Base-by-base conservation (phyloP, 2,113 vertebrate genomes). In the Ptilorrhoa leucosticta region DNA sequence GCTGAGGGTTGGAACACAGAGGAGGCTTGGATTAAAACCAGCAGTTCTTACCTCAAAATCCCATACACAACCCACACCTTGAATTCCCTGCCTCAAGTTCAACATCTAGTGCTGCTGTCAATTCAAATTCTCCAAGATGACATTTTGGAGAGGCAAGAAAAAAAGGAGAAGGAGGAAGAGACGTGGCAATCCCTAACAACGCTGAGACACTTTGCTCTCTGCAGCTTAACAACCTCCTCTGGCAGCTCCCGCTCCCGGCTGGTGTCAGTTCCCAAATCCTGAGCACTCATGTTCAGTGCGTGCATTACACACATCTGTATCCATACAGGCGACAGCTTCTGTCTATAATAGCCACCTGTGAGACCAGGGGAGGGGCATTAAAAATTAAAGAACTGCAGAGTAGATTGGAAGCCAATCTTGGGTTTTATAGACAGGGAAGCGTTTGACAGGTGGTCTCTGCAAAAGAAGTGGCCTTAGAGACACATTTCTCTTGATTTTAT, bases 401-500 rank as follows among this genome's bases (percentile, higher is more conserved):
- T 93, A 96, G 33, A 93, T 86, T 85, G 82, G 96, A 97, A 97
- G 94, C 95, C 93, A 96, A 31, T 97, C 96, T 95, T 71, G 37
- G 86, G 83, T 98, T 90, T 98, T 98, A 98, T 97, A 97, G 97
- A 97, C 95, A 94, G 96, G 87, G 96, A 97, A 97, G 93, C 7
- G 21, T 97, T 97, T 97, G 98, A 98, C 98, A 98, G 98, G 98
- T 98, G 98, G 98, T 97, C 96, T 94, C 94, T 71, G 94, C 27
- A 28, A 96, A 96, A 96, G 95, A 97, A 94, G 87, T 97, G 98
- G 98, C 98, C 98, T 97, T 68, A 5, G 98, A 98, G 98, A 98
- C 96, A 97, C 98, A 98, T 98, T 98, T 88, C 97, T 98, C 97
- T 96, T 97, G 97, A 98, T 98, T 98, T 98, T 98, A 98, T 98